Percentiles rank a stretch among this genome's conserved stretches.
Evolutionary conservation across 2,113 vertebrate genomes (phyloP).

Genomic region (Pterocles burchelli): DNA sequence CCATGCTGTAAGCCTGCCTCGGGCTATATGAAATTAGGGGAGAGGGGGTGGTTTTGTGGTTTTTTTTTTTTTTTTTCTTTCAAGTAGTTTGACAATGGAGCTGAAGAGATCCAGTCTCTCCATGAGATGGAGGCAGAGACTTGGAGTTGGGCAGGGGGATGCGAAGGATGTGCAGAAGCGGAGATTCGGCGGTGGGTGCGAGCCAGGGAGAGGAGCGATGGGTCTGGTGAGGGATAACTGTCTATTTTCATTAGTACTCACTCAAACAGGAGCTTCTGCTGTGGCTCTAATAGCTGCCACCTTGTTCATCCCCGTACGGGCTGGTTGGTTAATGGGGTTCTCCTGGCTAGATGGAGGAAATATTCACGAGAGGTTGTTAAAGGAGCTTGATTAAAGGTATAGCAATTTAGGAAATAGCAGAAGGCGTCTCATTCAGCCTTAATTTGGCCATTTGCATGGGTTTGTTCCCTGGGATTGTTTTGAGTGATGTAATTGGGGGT

Average conservation of each 20-base stretch:
- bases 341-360: background rate
- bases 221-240: background rate
- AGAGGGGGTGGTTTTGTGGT: background rate
- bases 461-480: slow-evolving; percentile 25
- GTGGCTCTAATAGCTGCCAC: background rate
- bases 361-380: background rate
- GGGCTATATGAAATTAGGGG: slow-evolving; percentile 28
- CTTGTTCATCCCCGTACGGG: background rate
- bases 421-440: slow-evolving; percentile 43
- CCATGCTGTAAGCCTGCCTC: slow-evolving; percentile 15
- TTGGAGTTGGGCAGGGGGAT: slow-evolving; percentile 32
- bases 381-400: slow-evolving; percentile 51
- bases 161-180: background rate
- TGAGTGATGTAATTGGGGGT: slow-evolving; percentile 40
- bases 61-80: background rate
- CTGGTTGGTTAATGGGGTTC: slow-evolving; percentile 12
- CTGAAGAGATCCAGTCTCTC: slow-evolving; percentile 53
- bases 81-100: background rate
- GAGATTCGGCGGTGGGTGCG: background rate
- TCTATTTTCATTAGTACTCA: background rate
- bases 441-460: slow-evolving; percentile 61
- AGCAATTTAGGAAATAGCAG: slow-evolving; percentile 41
- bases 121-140: slow-evolving; percentile 70
- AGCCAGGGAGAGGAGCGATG: background rate
- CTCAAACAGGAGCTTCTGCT: background rate